These are phyloP conservation scores for Periophthalmodon schlosseri DNA, from an alignment of 2,113 vertebrate species.

Conservation along the genomic window DNA sequence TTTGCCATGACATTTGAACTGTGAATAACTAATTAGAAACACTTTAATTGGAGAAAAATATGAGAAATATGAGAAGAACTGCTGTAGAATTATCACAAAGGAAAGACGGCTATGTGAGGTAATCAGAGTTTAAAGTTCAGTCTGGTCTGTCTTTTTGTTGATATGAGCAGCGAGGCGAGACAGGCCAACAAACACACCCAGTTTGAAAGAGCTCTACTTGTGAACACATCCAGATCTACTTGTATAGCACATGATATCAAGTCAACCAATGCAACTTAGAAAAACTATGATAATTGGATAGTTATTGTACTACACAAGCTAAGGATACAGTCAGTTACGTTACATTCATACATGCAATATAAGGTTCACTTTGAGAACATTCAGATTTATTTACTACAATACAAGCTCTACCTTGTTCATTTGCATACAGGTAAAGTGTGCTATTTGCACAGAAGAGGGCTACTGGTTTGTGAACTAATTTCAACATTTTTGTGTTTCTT, in stretches of 20 bases:
- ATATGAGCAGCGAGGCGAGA: constrained; percentile 48
- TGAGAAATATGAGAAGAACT: neutral
- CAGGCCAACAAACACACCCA: constrained; percentile 47
- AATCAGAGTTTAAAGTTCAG: constrained; percentile 27
- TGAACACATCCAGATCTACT: neutral
- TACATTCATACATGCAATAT: neutral
- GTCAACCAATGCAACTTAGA: too few relatives aligned
- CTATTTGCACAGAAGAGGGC: too few relatives aligned
- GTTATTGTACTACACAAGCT: neutral
- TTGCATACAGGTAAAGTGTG: neutral
- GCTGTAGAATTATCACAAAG: neutral
- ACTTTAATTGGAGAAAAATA: neutral
- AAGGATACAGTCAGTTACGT: neutral
- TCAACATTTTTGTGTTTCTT: too few relatives aligned
- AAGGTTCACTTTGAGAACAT: too few relatives aligned
- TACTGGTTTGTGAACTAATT: too few relatives aligned
- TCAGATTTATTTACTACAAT: neutral
- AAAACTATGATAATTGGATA: too few relatives aligned
- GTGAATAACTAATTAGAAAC: neutral
- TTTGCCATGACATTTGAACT: neutral
- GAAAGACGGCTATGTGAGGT: constrained; percentile 22
- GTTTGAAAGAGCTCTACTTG: neutral
- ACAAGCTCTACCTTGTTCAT: neutral
- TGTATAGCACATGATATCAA: too few relatives aligned
- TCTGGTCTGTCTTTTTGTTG: constrained; percentile 1